Evolutionary conservation across 2,888 invertebrate species (phyloP), one percentile per base, ranked within the genome.

Genomic region (Eurytoma californica): DNA sequence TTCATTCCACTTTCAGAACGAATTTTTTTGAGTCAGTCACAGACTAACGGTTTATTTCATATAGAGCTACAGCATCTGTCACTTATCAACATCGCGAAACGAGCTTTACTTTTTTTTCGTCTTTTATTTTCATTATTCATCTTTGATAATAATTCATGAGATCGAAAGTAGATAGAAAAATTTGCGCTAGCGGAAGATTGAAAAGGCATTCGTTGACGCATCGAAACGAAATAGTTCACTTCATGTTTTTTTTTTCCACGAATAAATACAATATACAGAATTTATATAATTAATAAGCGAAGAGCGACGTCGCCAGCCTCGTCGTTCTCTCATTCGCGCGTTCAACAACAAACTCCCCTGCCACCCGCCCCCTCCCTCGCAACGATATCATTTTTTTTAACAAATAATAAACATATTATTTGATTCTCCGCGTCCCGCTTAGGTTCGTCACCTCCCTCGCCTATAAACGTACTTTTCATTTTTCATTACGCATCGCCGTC

Each of bases 191-290:
- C 69, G 65, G 66, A 78, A 81, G 75, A 76, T 79, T 79, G 79
- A 76, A 79, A 79, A 81, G 76, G 78, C 81, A 80, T 77, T 80
- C 63, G 65, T 77, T 73, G 70, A 77, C 70, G 80, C 77, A 57
- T 57, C 20, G 57, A 77, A 74, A 77, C 55, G 76, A 72, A 39
- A 39, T 39, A 39, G 39, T 39, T 39, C 39, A 63, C 3, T 63
- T 30, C 24, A 24, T 24, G 24, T 24, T 24, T 24, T 24, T 24
- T 24, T 67, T 63, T 51, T 66, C 53, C 14, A 67, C 69, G 67
- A 68, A 61, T 80, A 72, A 80, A 68, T 78, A 78, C 57, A 80
- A 57, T 51, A 18, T 69, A 69, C 66, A 73, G 65, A 75, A 79
- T 70, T 39, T 39, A 39, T 60, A 66, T 76, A 65, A 77, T 73